These are phyloP conservation scores for Camponotus fellah DNA, from an alignment of 2,888 invertebrate genomes.

Conservation along the genomic window DNA sequence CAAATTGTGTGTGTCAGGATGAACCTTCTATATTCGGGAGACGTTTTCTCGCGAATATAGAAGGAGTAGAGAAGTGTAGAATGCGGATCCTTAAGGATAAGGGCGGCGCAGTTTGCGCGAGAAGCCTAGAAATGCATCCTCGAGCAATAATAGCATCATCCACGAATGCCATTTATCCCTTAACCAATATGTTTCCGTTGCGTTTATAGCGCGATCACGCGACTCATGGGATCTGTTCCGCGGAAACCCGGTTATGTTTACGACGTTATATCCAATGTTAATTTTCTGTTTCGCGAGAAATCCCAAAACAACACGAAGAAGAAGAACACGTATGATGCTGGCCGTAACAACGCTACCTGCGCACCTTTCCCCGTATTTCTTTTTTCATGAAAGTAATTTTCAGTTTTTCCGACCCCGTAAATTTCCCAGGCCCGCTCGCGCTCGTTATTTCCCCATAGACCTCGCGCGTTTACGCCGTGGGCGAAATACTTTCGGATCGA, in stretches of 20 bases:
- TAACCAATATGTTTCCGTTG: neutral
- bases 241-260: neutral
- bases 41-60: conserved; percentile 26
- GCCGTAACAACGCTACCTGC: neutral
- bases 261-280: conserved; percentile 28
- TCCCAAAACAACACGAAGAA: conserved; percentile 9
- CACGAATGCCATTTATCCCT: conserved; percentile 3
- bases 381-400: conserved; percentile 55
- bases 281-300: conserved; percentile 26
- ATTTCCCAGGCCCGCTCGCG: conserved; percentile 33
- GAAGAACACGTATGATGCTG: conserved; percentile 22
- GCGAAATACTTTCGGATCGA: conserved; percentile 52
- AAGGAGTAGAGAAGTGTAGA: neutral
- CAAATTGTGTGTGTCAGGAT: conserved; percentile 22
- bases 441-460: conserved; percentile 56
- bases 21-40: conserved; percentile 53
- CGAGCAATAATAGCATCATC: neutral
- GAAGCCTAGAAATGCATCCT: neutral
- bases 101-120: neutral
- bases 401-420: conserved; percentile 53
- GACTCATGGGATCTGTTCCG: conserved; percentile 27
- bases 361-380: conserved; percentile 9
- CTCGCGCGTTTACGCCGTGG: conserved; percentile 44
- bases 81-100: conserved; percentile 32
- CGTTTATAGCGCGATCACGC: conserved; percentile 4